Percentiles rank a stretch among this genome's conserved stretches.
phyloP scores from a whole-genome alignment of 2,113 vertebrate species.

The Albula glossodonta region DNA sequence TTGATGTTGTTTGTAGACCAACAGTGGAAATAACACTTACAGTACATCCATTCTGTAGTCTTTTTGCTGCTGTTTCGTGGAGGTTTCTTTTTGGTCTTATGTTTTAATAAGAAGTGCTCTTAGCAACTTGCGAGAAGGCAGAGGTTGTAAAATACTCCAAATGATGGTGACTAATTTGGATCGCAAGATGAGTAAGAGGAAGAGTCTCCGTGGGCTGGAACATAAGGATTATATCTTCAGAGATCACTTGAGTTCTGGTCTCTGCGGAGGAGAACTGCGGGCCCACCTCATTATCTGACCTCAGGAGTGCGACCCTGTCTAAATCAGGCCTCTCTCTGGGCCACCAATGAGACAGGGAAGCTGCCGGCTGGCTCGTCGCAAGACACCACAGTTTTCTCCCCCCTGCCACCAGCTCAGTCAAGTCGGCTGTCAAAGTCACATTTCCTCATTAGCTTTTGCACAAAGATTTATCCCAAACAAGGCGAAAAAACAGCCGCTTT shows the following conservation, averaged over 20 bases:
- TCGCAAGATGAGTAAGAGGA: neutral
- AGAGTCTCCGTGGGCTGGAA: neutral
- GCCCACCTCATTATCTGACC: conserved; percentile 32
- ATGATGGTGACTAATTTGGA: neutral
- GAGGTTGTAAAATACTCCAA: neutral
- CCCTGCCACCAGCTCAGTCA: neutral
- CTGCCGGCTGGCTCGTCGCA: neutral
- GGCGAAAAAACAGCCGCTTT: neutral
- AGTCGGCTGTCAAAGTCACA: neutral
- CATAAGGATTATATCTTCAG: neutral
- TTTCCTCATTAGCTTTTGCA: neutral
- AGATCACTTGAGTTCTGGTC: neutral
- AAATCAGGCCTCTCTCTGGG: conserved; percentile 24
- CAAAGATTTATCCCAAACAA: neutral
- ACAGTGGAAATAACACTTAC: neutral
- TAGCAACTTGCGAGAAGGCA: neutral
- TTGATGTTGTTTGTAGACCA: neutral
- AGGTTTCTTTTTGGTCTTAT: neutral
- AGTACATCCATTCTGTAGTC: neutral
- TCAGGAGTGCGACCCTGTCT: conserved; percentile 22
- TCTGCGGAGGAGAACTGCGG: neutral
- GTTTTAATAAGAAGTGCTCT: neutral
- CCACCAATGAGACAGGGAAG: neutral
- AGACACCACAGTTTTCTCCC: neutral
- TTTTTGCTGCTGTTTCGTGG: neutral